phyloP scores from a whole-genome alignment of 2,797 vertebrate species.

The Rhinoraja longicauda region DNA sequence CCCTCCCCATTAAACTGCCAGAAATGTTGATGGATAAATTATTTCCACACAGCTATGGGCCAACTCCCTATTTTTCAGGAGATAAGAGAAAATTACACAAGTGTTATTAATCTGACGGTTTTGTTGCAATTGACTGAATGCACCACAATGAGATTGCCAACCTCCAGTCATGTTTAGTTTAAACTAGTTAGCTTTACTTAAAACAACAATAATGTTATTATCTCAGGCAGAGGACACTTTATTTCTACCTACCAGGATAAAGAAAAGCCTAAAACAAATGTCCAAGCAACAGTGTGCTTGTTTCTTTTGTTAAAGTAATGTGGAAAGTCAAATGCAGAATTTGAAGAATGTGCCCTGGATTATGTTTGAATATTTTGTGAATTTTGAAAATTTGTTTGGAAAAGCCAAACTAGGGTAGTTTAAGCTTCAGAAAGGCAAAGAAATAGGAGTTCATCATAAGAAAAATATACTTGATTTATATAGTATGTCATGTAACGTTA shows the following conservation, averaged over 20 bases:
- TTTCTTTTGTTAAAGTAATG: background rate
- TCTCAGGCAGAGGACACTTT: background rate
- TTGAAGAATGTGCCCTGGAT: background rate
- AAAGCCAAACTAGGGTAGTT: background rate
- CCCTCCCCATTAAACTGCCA: slow-evolving; percentile 11
- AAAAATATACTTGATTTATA: background rate
- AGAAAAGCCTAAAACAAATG: background rate
- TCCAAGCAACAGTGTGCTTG: background rate
- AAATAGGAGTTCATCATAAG: background rate
- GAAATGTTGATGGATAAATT: slow-evolving; percentile 1
- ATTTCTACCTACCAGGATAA: background rate
- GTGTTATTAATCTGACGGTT: background rate
- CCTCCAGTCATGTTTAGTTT: background rate
- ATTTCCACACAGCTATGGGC: background rate
- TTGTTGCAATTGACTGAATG: background rate
- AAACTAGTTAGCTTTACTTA: background rate
- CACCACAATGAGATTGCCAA: background rate
- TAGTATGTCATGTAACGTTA: background rate
- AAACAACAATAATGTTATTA: background rate
- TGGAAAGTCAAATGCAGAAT: background rate
- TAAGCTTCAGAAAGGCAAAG: background rate
- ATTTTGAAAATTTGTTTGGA: background rate
- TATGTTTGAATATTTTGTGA: background rate
- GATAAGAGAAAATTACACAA: slow-evolving; percentile 1
- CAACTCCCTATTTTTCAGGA: background rate